Base-by-base conservation (phyloP, 1,140 invertebrate genomes). In the Asbolus verrucosus region DNA sequence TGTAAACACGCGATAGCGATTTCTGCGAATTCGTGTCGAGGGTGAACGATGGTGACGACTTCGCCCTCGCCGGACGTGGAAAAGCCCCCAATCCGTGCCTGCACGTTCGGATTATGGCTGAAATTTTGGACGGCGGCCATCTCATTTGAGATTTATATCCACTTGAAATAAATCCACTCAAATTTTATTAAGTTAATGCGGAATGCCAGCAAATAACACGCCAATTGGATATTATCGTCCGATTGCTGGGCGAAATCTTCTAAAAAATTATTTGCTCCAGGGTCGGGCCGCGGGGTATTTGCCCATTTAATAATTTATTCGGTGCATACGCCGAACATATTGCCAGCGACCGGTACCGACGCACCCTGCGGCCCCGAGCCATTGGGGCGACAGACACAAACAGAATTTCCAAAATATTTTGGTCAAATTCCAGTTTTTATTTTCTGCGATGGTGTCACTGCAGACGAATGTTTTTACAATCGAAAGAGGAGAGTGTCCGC, bases 61-160 rank as follows among this genome's bases (percentile, higher is more conserved):
- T n/a, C n/a, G n/a, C n/a, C n/a, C n/a, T n/a, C n/a, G n/a, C n/a
- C n/a, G n/a, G n/a, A n/a, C n/a, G n/a, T n/a, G 13, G 39, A 16
- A 15, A 41, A 13, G 39, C 39, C 3, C 8, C 24, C 24, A 27
- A n/a, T 36, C 43, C 19, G 43, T 1, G 8, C 18, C 43, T 50
- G 43, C 2, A 9, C 21, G 21, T 13, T 19, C 46, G 16, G 9
- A 19, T 46, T 46, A 16, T 19, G 9, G 41, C 41, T 46, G 41
- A 46, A 18, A 46, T 19, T 46, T 54, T 54, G 46, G 46, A 24
- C 46, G 46, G 19, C 19, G 11, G 46, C 46, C 46, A 54, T 54
- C 46, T 54, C 46, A 21, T 54, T 54, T 54, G n/a, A 14, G 19
- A 13, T 50, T 50, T 50, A 50, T 50, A 41, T 50, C 43, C 43